A percentile compares a stretch with the other conserved stretches of the same genome.
phyloP scores from a whole-genome alignment of 2,797 vertebrate genomes.

The Melopsittacus undulatus region DNA sequence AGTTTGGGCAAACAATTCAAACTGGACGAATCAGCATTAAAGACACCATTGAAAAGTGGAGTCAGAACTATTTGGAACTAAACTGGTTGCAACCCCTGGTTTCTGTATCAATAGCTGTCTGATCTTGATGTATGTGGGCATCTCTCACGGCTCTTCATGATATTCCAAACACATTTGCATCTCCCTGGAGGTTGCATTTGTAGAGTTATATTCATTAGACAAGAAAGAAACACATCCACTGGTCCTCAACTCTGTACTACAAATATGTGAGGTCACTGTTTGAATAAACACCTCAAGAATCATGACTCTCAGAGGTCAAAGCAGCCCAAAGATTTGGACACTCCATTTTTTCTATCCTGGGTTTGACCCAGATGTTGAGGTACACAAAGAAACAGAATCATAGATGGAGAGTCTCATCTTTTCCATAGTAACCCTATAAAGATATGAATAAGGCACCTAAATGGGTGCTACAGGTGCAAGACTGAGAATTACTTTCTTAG shows the following conservation, averaged over 20 bases:
- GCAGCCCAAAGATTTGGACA: neutral
- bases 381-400: neutral
- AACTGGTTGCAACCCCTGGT: neutral
- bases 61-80: neutral
- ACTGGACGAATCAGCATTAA: constrained; percentile 50
- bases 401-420: neutral
- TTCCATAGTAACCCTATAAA: neutral
- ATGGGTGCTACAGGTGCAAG: neutral
- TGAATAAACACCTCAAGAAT: neutral
- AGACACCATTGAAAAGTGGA: neutral
- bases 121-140: neutral
- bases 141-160: neutral
- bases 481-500: neutral
- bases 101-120: neutral
- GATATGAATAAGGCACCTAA: neutral
- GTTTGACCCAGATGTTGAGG: neutral
- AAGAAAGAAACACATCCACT: neutral
- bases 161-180: neutral
- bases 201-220: neutral
- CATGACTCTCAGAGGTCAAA: neutral
- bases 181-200: neutral
- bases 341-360: neutral
- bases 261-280: neutral
- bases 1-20: constrained; percentile 47
- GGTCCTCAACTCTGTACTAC: neutral